Percentiles rank a stretch among this genome's conserved stretches.
phyloP scores from a whole-genome alignment of 2,113 vertebrate species.

The Peromyscus leucopus region DNA sequence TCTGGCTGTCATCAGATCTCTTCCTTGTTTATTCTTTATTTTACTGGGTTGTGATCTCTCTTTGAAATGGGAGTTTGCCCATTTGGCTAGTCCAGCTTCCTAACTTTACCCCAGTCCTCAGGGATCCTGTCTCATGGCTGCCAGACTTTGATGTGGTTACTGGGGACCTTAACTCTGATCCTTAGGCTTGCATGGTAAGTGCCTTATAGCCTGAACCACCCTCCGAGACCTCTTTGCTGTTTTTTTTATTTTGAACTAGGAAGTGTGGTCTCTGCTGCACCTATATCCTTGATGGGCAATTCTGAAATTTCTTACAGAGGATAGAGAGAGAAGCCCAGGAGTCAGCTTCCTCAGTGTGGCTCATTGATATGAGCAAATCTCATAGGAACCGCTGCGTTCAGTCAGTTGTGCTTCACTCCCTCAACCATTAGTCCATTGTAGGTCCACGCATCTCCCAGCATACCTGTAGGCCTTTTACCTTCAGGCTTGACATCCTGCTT shows the following conservation, averaged over 20 bases:
- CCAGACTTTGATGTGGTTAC: not conserved
- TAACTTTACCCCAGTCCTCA: not conserved
- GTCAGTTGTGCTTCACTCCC: not conserved
- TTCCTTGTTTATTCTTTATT: not conserved
- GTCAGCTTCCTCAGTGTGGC: not conserved
- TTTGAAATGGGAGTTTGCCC: not conserved
- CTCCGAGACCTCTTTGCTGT: no score
- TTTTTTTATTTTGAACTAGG: not conserved
- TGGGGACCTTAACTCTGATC: not conserved
- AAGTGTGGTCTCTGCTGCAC: conserved; percentile 27
- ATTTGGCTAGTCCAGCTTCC: not conserved
- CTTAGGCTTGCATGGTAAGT: not conserved
- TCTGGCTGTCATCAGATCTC: no score
- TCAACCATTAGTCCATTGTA: not conserved
- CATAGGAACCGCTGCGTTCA: not conserved
- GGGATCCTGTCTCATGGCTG: not conserved
- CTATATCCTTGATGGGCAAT: not conserved
- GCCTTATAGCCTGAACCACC: not conserved
- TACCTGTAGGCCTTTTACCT: not conserved
- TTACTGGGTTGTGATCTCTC: not conserved
- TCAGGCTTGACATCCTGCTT: not conserved
- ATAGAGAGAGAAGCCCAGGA: not conserved
- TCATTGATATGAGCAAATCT: not conserved
- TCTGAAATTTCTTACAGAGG: not conserved
- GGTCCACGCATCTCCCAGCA: not conserved